Percentiles rank a stretch among this genome's conserved stretches.
Evolutionary conservation across 2,888 invertebrate genomes (phyloP).

Genomic region (Drosophila macrospina): DNA sequence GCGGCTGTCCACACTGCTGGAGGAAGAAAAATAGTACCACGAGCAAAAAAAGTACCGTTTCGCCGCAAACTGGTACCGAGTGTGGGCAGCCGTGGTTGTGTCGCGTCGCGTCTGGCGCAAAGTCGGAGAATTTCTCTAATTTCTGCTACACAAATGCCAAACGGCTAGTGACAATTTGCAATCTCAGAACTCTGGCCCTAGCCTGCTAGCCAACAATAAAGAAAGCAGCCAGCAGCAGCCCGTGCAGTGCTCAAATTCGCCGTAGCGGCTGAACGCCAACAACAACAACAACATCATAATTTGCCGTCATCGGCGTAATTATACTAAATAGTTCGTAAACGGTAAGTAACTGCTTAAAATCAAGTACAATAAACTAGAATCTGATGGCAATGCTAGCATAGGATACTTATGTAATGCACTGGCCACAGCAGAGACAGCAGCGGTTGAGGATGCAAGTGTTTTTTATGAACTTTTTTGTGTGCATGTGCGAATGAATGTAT

Average conservation of each 20-base stretch:
- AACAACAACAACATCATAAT: conserved; percentile 17
- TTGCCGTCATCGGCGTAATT: conserved; percentile 36
- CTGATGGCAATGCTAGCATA: conserved; percentile 12
- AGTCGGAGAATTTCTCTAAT: conserved; percentile 22
- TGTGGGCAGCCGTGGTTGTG: conserved; percentile 29
- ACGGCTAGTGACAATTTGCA: conserved; percentile 6
- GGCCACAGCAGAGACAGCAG: conserved; percentile 5
- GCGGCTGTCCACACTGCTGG: no score
- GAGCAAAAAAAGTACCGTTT: no score
- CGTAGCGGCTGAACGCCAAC: conserved; percentile 5
- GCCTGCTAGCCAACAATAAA: neutral
- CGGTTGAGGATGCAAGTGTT: conserved; percentile 13
- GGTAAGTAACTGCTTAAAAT: conserved; percentile 42
- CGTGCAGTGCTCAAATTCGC: neutral
- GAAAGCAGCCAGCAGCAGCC: neutral
- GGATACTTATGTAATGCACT: conserved; percentile 50
- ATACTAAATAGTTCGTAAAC: conserved; percentile 32
- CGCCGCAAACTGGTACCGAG: no score
- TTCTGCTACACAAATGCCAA: conserved; percentile 12
- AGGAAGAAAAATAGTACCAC: no score
- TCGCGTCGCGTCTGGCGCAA: conserved; percentile 45
- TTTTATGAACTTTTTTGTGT: neutral
- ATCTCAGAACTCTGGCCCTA: neutral
- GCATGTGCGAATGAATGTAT: neutral
- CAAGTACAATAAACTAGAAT: conserved; percentile 11